These are phyloP conservation scores for Whitmania pigra DNA, from an alignment of 1,140 invertebrate species.

Conservation along the genomic window DNA sequence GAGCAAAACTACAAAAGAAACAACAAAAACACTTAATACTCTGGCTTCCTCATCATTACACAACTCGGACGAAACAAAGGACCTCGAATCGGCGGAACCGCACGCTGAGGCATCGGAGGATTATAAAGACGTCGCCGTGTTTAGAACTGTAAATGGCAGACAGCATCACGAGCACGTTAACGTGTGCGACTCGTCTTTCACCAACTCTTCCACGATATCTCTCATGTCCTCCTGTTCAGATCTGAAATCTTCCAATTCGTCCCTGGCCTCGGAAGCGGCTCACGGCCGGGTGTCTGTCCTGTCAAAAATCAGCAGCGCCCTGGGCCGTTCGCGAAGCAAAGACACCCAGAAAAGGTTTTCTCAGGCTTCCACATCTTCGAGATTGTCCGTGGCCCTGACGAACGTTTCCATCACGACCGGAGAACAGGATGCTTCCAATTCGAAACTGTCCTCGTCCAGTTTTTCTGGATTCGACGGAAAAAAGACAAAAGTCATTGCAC, in stretches of 20 bases:
- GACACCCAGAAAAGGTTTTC: neutral
- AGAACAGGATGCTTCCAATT: neutral
- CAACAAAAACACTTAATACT: too few relatives aligned
- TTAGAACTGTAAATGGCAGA: neutral
- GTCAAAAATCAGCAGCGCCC: neutral
- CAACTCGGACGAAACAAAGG: neutral
- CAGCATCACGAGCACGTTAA: neutral
- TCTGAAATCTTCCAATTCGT: constrained; percentile 4
- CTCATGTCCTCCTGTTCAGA: neutral
- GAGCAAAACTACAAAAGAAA: too few relatives aligned
- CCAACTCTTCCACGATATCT: neutral
- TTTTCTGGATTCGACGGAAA: constrained; percentile 6
- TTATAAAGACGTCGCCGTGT: neutral
- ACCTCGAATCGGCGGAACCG: neutral
- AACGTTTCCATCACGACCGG: neutral
- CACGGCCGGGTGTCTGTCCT: neutral
- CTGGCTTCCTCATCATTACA: too few relatives aligned
- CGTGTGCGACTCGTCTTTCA: neutral
- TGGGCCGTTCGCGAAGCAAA: neutral
- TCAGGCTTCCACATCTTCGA: neutral
- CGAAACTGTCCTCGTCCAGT: neutral
- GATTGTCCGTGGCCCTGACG: neutral
- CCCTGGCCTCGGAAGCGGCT: neutral
- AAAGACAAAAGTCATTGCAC: neutral
- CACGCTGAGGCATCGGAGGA: neutral